These are phyloP conservation scores for Oreohelix idahoensis DNA, from an alignment of 1,140 invertebrate genomes.

Conservation along the genomic window DNA sequence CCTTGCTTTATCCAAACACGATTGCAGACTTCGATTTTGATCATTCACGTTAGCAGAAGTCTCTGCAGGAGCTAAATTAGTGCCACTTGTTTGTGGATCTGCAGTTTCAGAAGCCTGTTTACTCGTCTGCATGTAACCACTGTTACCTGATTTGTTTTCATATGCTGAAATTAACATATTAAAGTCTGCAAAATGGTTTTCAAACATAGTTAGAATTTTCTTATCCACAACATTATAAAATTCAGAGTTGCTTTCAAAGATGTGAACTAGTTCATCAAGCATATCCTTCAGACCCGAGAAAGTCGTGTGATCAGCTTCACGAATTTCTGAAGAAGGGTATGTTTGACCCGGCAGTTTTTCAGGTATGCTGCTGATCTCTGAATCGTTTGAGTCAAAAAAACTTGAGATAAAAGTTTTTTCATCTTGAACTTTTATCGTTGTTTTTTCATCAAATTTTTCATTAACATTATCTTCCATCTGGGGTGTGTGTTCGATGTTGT, in stretches of 20 bases:
- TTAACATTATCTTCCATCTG: neutral
- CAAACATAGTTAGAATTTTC: neutral
- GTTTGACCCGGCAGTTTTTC: neutral
- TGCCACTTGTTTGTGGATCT: neutral
- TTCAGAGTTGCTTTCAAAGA: neutral
- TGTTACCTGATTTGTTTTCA: constrained; percentile 19
- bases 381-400: neutral
- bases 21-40: neutral
- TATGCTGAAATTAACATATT: constrained; percentile 3
- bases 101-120: neutral
- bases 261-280: neutral
- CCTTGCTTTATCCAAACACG: constrained; percentile 22
- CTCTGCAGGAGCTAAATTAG: neutral
- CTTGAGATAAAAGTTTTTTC: neutral
- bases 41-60: neutral
- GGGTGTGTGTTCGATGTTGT: neutral
- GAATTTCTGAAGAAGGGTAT: neutral
- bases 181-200: neutral
- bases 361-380: neutral
- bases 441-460: neutral
- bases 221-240: neutral
- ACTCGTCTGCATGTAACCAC: neutral
- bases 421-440: neutral
- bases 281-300: neutral
- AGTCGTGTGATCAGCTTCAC: neutral